Evolutionary conservation across 2,888 invertebrate genomes (phyloP).

Genomic region (Agelastica alni): DNA sequence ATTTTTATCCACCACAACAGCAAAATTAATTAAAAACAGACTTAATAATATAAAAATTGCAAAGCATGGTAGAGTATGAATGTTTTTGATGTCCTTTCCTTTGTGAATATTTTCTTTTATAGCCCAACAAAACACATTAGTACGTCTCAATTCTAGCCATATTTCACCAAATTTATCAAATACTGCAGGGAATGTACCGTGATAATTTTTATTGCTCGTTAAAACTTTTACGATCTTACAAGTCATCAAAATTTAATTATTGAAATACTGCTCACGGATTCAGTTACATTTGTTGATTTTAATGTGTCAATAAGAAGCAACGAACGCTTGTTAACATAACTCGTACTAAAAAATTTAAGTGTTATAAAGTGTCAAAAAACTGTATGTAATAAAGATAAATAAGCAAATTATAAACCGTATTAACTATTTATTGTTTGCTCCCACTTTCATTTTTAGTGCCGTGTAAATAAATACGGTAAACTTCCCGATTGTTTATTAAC

Average conservation of each 20-base stretch:
- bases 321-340: conserved; percentile 22
- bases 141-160: conserved; percentile 1
- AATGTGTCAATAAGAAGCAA: conserved; percentile 29
- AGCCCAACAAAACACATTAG: conserved; percentile 1
- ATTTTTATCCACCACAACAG: no score
- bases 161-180: conserved; percentile 13
- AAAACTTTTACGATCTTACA: conserved; percentile 36
- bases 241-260: conserved; percentile 32
- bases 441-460: no score
- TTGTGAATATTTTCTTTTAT: not conserved
- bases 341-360: conserved; percentile 9
- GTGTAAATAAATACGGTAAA: no score
- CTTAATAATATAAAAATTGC: no score
- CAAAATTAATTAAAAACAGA: no score
- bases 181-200: conserved; percentile 17
- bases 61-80: no score
- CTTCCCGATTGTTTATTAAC: no score
- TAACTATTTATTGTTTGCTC: no score
- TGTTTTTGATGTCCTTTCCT: no score
- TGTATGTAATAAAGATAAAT: not conserved
- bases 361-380: not conserved
- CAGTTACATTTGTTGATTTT: conserved; percentile 29
- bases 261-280: conserved; percentile 10
- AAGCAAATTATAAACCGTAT: no score
- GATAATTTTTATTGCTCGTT: conserved; percentile 29